Percentiles rank a stretch among this genome's conserved stretches.
Conservation (phyloP, 2,113 vertebrate species). For the Pipa parva region DNA sequence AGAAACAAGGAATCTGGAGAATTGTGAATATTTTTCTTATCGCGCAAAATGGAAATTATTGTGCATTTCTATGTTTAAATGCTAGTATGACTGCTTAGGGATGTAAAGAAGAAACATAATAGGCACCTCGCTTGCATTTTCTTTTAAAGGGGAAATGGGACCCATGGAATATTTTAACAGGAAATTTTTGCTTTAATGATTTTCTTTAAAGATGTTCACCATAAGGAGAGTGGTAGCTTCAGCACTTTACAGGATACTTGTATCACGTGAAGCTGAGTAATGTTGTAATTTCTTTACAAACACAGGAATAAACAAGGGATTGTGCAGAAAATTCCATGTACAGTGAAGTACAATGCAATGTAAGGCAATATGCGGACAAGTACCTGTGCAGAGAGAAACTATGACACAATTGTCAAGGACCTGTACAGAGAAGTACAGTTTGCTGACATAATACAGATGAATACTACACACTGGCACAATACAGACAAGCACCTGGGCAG, state of each 20-base stretch:
- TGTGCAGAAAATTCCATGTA: too few species aligned
- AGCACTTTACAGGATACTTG: too few species aligned
- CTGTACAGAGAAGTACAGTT: too few species aligned
- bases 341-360: too few species aligned
- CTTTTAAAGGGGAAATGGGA: not conserved
- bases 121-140: slow-evolving; percentile 1
- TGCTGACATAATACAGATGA: too few species aligned
- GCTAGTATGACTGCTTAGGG: not conserved
- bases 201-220: not conserved
- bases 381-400: too few species aligned
- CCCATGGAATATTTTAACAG: slow-evolving; percentile 3
- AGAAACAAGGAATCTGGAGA: slow-evolving; percentile 10
- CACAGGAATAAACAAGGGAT: too few species aligned
- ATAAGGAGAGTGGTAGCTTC: not conserved
- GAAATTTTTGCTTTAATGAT: not conserved
- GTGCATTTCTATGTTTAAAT: slow-evolving; percentile 15
- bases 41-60: slow-evolving; percentile 21
- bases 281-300: too few species aligned
- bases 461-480: too few species aligned
- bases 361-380: too few species aligned
- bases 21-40: slow-evolving; percentile 24
- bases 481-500: too few species aligned
- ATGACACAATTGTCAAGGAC: too few species aligned
- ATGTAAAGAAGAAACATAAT: slow-evolving; percentile 5
- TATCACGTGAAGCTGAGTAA: not conserved